Evolutionary conservation across 1,140 invertebrate species (phyloP).

Genomic region (Apis cerana): DNA sequence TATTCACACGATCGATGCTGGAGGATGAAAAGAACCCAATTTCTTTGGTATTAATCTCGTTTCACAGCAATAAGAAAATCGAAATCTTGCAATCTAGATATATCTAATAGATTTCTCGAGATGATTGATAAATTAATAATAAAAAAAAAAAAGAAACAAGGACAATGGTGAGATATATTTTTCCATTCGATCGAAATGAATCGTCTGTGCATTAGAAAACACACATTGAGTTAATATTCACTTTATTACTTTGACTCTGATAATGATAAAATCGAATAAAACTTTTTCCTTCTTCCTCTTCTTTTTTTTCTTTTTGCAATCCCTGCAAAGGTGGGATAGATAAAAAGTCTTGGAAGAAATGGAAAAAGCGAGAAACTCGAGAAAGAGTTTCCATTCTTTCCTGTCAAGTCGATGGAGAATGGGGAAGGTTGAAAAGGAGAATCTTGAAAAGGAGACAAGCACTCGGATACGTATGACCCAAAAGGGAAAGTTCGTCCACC

Average conservation of each 20-base stretch:
- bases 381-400: neutral
- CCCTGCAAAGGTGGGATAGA: no score
- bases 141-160: no score
- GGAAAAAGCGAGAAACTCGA: conserved; percentile 12
- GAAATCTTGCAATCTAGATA: neutral
- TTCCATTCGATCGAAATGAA: no score
- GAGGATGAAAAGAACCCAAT: neutral
- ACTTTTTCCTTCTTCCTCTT: neutral
- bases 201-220: no score
- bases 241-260: no score
- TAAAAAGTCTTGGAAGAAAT: neutral
- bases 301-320: neutral
- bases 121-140: no score
- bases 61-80: neutral
- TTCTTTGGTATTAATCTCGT: no score
- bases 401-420: neutral
- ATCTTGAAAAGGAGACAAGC: neutral
- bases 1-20: neutral
- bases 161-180: no score
- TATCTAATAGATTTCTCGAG: no score
- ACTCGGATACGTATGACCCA: neutral
- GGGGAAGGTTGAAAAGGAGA: neutral
- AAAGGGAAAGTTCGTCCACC: conserved; percentile 45
- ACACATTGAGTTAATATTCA: no score
- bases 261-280: neutral